Evolutionary conservation across 2,113 vertebrate species (phyloP), one percentile per base, ranked within the genome.

Genomic region (Leptosomus discolor): DNA sequence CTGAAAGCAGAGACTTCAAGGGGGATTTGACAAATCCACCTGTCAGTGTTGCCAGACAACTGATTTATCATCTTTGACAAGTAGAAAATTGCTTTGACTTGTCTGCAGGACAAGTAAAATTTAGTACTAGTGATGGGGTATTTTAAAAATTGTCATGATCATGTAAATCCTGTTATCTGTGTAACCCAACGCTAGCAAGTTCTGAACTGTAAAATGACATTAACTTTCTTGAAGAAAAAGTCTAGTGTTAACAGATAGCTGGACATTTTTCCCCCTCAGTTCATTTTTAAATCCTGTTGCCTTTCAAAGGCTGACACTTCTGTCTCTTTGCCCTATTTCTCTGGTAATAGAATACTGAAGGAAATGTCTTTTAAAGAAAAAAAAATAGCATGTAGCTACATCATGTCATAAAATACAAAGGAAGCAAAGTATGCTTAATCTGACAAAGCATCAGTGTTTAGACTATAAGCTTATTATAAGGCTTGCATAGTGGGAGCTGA

Each of bases 111-210:
- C 86, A 92, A 94, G 89, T 81, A 68, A 85, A 90, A 96, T 90
- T 90, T 95, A 94, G 81, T 88, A 77, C 54, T 75, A 90, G 81
- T 82, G 85, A 86, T 86, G 56, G 63, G 60, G 34, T 95, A 84
- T 80, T 90, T 94, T 77, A 61, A 76, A 96, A 88, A 90, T 92
- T 91, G 91, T 94, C 67, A 56, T 74, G 68, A 90, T 97, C 82
- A 37, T 88, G 78, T 96, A 97, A 96, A 97, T 97, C 86, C 87
- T 70, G 70, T 97, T 97, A 90, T 96, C 91, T 96, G 63, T 90
- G 56, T 94, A 90, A 81, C 88, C 48, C 56, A 85, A 73, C 1
- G 5, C 65, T 32, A 24, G 43, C 30, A 19, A 88, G 79, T 86
- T 91, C 63, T 68, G 64, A 93, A 54, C 64, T 69, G 90, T 85